These are phyloP conservation scores for Machimus rusticus DNA, from an alignment of 2,888 invertebrate genomes.

Conservation along the genomic window DNA sequence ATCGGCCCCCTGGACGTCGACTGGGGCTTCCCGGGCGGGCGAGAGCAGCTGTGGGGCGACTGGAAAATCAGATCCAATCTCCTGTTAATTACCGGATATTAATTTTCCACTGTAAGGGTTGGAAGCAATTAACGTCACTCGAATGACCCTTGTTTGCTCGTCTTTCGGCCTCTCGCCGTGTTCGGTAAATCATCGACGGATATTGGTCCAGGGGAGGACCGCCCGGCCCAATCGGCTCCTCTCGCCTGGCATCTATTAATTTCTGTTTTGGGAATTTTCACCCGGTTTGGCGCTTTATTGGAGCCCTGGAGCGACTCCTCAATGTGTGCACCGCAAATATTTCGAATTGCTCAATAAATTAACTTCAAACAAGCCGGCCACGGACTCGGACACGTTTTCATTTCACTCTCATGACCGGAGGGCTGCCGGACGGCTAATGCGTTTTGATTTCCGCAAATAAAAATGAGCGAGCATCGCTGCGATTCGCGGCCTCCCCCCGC, in stretches of 20 bases:
- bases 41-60: background rate
- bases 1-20: background rate
- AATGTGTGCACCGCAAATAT: background rate
- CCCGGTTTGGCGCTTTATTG: background rate
- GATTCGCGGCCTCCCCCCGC: background rate
- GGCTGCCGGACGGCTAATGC: background rate
- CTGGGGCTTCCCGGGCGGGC: background rate
- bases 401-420: background rate
- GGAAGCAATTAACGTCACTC: slow-evolving; percentile 43
- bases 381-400: background rate
- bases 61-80: slow-evolving; percentile 57
- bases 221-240: background rate
- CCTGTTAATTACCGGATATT: slow-evolving; percentile 61
- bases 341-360: background rate
- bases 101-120: slow-evolving; percentile 56
- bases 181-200: slow-evolving; percentile 33
- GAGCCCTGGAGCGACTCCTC: background rate
- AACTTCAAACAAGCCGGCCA: background rate
- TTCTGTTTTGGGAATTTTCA: slow-evolving; percentile 3
- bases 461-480: background rate
- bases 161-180: background rate
- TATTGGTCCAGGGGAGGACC: background rate
- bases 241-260: slow-evolving; percentile 14
- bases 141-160: slow-evolving; percentile 28
- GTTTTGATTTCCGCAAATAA: background rate